Evolutionary conservation across 2,888 invertebrate genomes (phyloP), one percentile per base, ranked within the genome.

Genomic region (Diarsia brunnea): DNA sequence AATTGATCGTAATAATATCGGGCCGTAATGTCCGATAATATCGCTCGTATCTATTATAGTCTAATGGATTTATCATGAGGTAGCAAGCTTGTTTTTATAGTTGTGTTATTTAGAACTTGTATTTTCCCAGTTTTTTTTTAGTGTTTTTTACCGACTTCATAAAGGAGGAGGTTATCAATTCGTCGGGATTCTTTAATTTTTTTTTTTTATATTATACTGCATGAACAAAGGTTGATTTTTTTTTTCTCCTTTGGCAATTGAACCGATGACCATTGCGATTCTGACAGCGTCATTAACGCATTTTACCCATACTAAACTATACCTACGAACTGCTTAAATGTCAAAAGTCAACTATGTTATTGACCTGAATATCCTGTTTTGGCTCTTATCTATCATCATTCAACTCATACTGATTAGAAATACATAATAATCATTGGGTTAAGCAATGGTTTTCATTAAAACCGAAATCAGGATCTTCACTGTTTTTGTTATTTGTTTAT

Each of bases 1-100:
- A 87, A 87, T 84, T 80, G 79, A 53, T 74, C 43, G 69, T 69
- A 79, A 81, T 75, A 74, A 73, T 70, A 72, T 38, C n/a, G 49
- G 31, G 72, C 61, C 43, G 69, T 80, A 69, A 68, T 73, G 55
- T 31, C 71, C 84, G 55, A 45, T 76, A 65, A 43, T 64, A 51
- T 75, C 31, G 61, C 24, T 45, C 24, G 14, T 75, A 75, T 75
- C 43, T 67, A 75, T 63, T 58, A 76, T 14, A 53, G 64, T 31
- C 12, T 76, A 71, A 53, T 77, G 53, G 61, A 67, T 70, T 70
- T 78, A 66, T 81, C 47, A 78, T 53, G 47, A 14, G 24, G 38
- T 24, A 16, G 38, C 27, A 31, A 24, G 65, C n/a, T 67, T 45
- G 49, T 27, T 27, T 49, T 43, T 60, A 65, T 69, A 5, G 24